phyloP scores from a whole-genome alignment of 1,140 invertebrate genomes.

The Drosophila albomicans region DNA sequence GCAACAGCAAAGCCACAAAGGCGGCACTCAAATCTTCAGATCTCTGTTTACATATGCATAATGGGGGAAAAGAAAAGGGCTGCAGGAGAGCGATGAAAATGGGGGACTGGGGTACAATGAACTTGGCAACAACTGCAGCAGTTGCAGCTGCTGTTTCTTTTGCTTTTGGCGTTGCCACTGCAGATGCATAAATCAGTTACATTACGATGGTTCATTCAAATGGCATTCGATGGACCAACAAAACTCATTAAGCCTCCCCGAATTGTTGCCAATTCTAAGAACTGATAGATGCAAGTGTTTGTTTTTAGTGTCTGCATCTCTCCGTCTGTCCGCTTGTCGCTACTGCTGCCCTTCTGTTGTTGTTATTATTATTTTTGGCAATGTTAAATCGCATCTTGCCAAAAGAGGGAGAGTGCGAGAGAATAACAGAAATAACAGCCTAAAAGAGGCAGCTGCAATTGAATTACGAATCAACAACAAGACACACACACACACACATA shows the following conservation, averaged over 20 bases:
- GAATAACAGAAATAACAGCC: slow-evolving; percentile 53
- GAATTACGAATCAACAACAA: slow-evolving; percentile 58
- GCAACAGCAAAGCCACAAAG: slow-evolving; percentile 17
- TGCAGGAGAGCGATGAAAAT: neutral
- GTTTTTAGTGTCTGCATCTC: no score
- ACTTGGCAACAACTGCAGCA: slow-evolving; percentile 6
- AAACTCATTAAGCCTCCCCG: slow-evolving; percentile 10
- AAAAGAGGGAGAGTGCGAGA: neutral
- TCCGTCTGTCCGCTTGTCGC: no score
- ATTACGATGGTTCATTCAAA: slow-evolving; percentile 3
- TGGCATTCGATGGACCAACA: slow-evolving; percentile 5
- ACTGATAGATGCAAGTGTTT: slow-evolving; percentile 23
- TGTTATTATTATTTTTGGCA: slow-evolving; percentile 49
- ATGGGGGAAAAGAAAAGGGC: no score
- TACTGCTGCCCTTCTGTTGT: slow-evolving; percentile 25
- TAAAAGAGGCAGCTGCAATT: slow-evolving; percentile 82
- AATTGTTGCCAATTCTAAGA: slow-evolving; percentile 46
- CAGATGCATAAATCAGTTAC: slow-evolving; percentile 11
- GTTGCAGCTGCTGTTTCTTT: neutral
- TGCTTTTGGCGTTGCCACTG: neutral
- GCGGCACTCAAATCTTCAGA: slow-evolving; percentile 30
- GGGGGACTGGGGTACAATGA: slow-evolving; percentile 8
- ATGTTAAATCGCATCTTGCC: slow-evolving; percentile 16
- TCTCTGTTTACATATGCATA: slow-evolving; percentile 23
- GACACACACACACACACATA: slow-evolving; percentile 41